Evolutionary conservation across 2,797 vertebrate species (phyloP).

Genomic region (Florisuga fusca): DNA sequence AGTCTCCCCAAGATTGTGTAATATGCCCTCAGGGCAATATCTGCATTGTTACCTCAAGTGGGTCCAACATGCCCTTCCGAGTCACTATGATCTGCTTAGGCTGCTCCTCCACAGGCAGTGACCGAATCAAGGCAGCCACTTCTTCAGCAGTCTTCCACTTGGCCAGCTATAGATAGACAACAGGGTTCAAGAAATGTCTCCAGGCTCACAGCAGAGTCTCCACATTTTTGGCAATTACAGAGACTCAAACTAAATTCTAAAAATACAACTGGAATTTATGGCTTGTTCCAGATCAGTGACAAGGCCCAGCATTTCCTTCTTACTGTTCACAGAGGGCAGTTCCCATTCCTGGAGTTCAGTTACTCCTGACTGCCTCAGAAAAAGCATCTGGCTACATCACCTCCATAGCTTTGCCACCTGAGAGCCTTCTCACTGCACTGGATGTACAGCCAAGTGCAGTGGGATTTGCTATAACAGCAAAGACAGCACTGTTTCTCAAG

Average conservation of each 20-base stretch:
- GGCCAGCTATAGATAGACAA: slow-evolving; percentile 85
- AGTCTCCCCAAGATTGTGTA: background rate
- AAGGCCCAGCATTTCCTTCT: background rate
- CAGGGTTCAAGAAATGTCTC: background rate
- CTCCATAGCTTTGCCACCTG: background rate
- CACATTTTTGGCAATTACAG: background rate
- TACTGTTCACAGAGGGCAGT: background rate
- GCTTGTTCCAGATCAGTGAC: background rate
- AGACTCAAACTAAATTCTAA: background rate
- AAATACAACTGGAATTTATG: background rate
- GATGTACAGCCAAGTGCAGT: background rate
- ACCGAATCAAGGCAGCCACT: slow-evolving; percentile 98
- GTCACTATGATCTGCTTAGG: slow-evolving; percentile 99
- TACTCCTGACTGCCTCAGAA: background rate
- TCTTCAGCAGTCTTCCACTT: slow-evolving; percentile 99
- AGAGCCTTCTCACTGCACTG: background rate
- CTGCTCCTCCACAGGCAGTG: slow-evolving; percentile 97
- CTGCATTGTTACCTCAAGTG: slow-evolving; percentile 87
- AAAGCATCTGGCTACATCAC: background rate
- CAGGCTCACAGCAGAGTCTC: background rate
- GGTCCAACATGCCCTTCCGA: slow-evolving; percentile 98
- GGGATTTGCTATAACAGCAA: background rate
- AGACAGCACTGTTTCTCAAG: background rate
- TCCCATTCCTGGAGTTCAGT: background rate
- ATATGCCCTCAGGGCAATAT: background rate